Percentiles rank a stretch among this genome's conserved stretches.
Evolutionary conservation across 2,797 vertebrate species (phyloP).

Genomic region (Danio albolineatus): DNA sequence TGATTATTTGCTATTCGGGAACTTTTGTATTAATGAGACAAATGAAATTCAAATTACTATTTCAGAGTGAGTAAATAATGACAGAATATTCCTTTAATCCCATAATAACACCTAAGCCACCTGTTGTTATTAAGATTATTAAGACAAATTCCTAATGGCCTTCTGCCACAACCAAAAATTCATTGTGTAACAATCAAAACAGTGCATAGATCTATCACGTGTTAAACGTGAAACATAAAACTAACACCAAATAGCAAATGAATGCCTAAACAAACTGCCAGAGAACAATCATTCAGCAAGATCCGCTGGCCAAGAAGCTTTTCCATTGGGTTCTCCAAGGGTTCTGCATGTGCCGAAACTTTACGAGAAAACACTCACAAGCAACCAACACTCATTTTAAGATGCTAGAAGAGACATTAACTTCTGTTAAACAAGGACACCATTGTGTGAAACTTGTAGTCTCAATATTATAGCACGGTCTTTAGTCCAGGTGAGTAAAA

Average conservation of each 20-base stretch:
- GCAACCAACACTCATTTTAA: not conserved
- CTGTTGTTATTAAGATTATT: conserved; percentile 19
- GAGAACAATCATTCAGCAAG: not conserved
- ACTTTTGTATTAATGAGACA: not conserved
- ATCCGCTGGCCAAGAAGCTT: not conserved
- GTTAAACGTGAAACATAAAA: not conserved
- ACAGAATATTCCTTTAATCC: not conserved
- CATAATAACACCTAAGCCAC: conserved; percentile 8
- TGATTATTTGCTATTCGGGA: not conserved
- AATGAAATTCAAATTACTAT: too few relatives aligned
- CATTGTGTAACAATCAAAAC: not conserved
- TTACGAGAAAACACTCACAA: not conserved
- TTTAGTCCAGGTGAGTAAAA: conserved; percentile 46
- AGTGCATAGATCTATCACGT: not conserved
- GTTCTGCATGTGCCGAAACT: not conserved
- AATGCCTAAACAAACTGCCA: not conserved
- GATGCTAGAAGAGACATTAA: not conserved
- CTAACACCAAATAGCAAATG: not conserved
- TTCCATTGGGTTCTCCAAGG: not conserved
- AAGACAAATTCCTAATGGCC: not conserved
- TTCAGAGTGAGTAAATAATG: not conserved
- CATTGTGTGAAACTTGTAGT: conserved; percentile 78
- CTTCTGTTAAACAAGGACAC: not conserved
- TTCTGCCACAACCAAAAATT: not conserved
- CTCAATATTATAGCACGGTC: conserved; percentile 64